phyloP scores from a whole-genome alignment of 2,888 invertebrate species.

The Cenopis cana region DNA sequence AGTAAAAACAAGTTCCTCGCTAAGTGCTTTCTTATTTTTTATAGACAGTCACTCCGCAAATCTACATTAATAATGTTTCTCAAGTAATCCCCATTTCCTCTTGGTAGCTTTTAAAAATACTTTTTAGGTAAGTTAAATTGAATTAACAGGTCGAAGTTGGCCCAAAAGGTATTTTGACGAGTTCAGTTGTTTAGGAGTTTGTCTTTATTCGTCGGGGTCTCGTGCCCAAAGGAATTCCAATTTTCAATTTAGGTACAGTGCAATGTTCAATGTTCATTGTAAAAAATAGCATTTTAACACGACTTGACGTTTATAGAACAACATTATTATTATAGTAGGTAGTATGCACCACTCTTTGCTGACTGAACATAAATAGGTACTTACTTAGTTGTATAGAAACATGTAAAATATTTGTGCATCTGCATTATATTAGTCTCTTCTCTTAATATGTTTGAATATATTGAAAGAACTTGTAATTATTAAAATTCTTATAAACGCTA shows the following conservation, averaged over 20 bases:
- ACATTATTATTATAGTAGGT: too few species aligned
- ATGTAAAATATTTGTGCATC: neutral
- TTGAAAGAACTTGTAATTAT: neutral
- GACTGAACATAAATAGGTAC: neutral
- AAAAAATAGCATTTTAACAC: too few species aligned
- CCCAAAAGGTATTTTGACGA: conserved; percentile 26
- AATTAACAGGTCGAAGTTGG: conserved; percentile 26
- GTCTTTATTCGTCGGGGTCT: conserved; percentile 15
- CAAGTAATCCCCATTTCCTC: conserved; percentile 1
- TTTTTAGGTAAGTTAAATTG: conserved; percentile 21
- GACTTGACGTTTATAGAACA: too few species aligned
- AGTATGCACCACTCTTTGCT: too few species aligned
- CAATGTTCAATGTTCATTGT: neutral
- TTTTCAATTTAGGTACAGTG: neutral
- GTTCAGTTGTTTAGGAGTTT: conserved; percentile 31
- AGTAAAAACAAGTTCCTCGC: neutral
- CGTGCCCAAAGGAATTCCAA: conserved; percentile 2
- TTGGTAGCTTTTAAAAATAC: conserved; percentile 23
- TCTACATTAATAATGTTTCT: conserved; percentile 12
- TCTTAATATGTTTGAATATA: neutral
- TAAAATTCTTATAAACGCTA: neutral
- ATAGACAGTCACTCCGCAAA: neutral
- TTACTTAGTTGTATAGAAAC: neutral
- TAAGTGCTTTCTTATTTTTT: neutral
- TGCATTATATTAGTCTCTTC: neutral